Evolutionary conservation across 2,797 vertebrate species (phyloP).

Genomic region (Buceros bicornis): DNA sequence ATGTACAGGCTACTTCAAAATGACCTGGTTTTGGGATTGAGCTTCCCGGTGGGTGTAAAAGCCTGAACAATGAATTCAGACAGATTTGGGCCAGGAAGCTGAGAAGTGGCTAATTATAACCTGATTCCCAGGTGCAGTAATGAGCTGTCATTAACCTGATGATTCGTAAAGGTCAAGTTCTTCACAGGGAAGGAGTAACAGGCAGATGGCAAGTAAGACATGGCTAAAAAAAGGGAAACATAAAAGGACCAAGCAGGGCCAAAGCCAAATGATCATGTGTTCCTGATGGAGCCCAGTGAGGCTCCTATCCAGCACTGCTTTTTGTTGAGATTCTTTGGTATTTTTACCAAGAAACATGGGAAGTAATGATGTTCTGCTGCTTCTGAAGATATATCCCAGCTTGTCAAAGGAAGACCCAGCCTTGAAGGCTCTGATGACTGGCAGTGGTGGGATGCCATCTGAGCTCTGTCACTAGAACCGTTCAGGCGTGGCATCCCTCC

Average conservation of each 20-base stretch:
- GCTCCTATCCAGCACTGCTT: not conserved
- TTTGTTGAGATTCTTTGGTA: not conserved
- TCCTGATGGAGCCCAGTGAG: not conserved
- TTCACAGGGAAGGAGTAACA: slow-evolving; percentile 31
- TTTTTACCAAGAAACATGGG: not conserved
- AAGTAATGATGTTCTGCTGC: not conserved
- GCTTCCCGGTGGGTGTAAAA: slow-evolving; percentile 1
- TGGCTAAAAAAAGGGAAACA: not conserved
- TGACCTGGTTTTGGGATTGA: slow-evolving; percentile 28
- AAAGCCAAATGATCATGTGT: not conserved
- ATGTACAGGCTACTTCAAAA: not conserved
- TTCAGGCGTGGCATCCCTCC: not conserved
- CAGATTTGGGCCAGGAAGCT: no score
- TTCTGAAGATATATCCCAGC: slow-evolving; percentile 12
- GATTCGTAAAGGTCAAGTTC: slow-evolving; percentile 50
- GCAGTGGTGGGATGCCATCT: not conserved
- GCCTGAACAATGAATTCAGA: slow-evolving; percentile 20
- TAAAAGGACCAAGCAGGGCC: not conserved
- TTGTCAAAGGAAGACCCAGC: not conserved
- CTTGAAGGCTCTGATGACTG: not conserved
- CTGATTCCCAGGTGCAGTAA: slow-evolving; percentile 52
- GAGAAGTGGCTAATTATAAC: slow-evolving; percentile 53
- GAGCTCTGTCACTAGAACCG: not conserved
- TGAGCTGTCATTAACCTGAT: slow-evolving; percentile 65
- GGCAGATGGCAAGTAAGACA: slow-evolving; percentile 46